A percentile compares a stretch with the other conserved stretches of the same genome.
Evolutionary conservation across 2,888 invertebrate genomes (phyloP).

Genomic region (Phengaris alcon): DNA sequence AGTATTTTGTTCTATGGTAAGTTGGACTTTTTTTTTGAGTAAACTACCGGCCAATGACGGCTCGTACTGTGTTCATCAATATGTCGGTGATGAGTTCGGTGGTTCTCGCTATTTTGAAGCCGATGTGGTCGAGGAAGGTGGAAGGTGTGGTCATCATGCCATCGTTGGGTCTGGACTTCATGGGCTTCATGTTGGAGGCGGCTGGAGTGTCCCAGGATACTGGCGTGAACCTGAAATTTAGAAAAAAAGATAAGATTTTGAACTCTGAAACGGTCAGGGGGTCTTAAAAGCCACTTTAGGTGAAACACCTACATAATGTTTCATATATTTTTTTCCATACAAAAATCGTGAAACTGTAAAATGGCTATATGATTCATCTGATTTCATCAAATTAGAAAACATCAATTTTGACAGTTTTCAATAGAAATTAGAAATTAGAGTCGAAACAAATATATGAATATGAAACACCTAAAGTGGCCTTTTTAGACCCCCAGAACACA

Average conservation of each 20-base stretch:
- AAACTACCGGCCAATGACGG: slow-evolving; percentile 60
- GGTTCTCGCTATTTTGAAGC: slow-evolving; percentile 71
- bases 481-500: too few species aligned
- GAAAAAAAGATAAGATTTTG: neutral
- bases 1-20: slow-evolving; percentile 11
- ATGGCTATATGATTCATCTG: too few species aligned
- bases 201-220: slow-evolving; percentile 50
- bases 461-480: too few species aligned
- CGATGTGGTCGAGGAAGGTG: slow-evolving; percentile 71
- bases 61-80: slow-evolving; percentile 68
- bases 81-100: slow-evolving; percentile 71
- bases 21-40: neutral
- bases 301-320: too few species aligned
- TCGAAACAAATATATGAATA: too few species aligned
- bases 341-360: too few species aligned
- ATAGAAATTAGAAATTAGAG: too few species aligned
- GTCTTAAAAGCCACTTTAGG: too few species aligned
- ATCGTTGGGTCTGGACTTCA: slow-evolving; percentile 53
- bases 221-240: slow-evolving; percentile 56
- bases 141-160: slow-evolving; percentile 56
- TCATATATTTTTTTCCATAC: too few species aligned
- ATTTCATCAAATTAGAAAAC: too few species aligned
- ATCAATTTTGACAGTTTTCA: too few species aligned
- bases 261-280: too few species aligned
- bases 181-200: slow-evolving; percentile 53